Conservation (phyloP, 2,113 vertebrate genomes). For the Shinisaurus crocodilurus region DNA sequence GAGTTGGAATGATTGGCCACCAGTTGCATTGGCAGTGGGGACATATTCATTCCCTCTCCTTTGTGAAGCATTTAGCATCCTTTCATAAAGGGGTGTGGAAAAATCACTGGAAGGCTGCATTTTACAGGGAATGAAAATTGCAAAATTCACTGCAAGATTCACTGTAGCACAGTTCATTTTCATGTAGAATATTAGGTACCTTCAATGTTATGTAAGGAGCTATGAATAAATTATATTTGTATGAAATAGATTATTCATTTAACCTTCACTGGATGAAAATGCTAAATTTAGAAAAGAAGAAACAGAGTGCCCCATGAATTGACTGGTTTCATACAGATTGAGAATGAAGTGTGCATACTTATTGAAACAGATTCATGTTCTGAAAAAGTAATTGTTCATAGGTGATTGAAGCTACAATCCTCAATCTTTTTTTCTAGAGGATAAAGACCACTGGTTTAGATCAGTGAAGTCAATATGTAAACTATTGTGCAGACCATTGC, state of each 20-base stretch:
- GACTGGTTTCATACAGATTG: neutral
- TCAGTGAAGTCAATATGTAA: neutral
- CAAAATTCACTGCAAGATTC: neutral
- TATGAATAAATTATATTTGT: neutral
- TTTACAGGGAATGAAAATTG: neutral
- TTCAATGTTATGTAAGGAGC: neutral
- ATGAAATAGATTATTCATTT: neutral
- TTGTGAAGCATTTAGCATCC: neutral
- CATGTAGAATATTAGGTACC: neutral
- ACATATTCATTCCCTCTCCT: neutral
- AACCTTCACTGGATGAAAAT: neutral
- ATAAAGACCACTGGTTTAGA: neutral
- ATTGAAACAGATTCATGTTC: neutral
- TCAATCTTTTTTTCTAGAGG: neutral
- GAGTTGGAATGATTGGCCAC: neutral
- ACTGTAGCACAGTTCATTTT: neutral
- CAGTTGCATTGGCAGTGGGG: neutral
- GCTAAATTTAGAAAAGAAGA: neutral
- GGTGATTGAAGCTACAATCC: neutral
- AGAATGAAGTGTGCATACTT: neutral
- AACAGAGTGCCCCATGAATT: neutral
- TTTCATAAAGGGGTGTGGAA: neutral
- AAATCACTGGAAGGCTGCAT: neutral
- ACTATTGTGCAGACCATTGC: too few relatives aligned
- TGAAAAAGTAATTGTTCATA: neutral